These are phyloP conservation scores for Tuberolachnus salignus DNA, from an alignment of 2,888 invertebrate species.

Conservation along the genomic window DNA sequence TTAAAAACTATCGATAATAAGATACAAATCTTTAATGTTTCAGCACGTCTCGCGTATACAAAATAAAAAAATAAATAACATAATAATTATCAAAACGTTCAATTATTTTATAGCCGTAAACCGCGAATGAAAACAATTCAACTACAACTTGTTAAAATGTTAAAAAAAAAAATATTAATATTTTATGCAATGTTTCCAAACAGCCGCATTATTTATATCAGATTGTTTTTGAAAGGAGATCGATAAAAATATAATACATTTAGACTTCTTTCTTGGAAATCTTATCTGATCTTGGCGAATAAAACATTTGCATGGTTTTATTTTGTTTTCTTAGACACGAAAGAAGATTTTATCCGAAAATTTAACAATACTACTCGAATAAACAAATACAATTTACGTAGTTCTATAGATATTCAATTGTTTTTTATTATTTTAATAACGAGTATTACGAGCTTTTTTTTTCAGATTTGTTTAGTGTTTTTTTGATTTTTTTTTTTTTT, in stretches of 20 bases:
- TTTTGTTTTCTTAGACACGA: no score
- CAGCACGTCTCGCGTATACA: neutral
- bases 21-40: constrained; percentile 10
- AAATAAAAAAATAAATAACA: neutral
- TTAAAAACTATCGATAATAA: neutral
- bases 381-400: no score
- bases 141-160: neutral
- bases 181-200: neutral
- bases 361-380: no score
- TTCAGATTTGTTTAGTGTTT: no score
- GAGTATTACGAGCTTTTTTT: no score
- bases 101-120: constrained; percentile 15
- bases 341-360: no score
- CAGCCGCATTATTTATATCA: neutral
- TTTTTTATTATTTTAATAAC: no score
- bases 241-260: neutral
- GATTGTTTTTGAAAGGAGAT: neutral
- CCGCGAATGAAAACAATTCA: neutral
- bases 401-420: no score
- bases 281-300: no score
- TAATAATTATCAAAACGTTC: neutral
- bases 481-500: no score
- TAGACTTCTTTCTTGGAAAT: no score
- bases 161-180: neutral
- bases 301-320: no score